Conservation (phyloP, 1,140 invertebrate species). For the Leptinotarsa defecta region DNA sequence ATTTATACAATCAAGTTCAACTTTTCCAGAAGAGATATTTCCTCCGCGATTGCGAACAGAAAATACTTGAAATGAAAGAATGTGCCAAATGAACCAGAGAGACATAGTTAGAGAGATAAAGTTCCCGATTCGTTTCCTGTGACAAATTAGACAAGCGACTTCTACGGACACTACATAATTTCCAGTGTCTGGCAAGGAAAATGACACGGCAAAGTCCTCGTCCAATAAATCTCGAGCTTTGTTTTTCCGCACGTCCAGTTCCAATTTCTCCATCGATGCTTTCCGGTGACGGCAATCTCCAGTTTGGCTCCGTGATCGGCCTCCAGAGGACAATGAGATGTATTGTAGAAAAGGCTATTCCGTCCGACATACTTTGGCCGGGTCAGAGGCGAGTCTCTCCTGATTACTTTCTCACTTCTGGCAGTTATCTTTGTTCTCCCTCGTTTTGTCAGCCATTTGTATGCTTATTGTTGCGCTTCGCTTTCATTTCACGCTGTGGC, state of each 20-base stretch:
- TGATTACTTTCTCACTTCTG: conserved; percentile 28
- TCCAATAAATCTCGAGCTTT: conserved; percentile 49
- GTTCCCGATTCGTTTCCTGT: conserved; percentile 10
- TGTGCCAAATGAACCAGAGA: conserved; percentile 4
- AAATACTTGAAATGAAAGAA: background rate
- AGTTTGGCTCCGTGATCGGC: conserved; percentile 45
- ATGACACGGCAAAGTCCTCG: conserved; percentile 38
- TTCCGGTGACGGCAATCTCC: conserved; percentile 39
- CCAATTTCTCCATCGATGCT: conserved; percentile 44
- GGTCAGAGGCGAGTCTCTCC: conserved; percentile 15
- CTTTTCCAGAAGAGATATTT: background rate
- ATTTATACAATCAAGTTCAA: conserved; percentile 10
- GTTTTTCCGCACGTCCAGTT: conserved; percentile 50
- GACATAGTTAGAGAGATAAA: conserved; percentile 2
- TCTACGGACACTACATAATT: conserved; percentile 41
- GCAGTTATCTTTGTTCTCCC: conserved; percentile 25
- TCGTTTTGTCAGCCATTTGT: conserved; percentile 31
- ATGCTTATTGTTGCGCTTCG: conserved; percentile 32
- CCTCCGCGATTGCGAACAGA: background rate
- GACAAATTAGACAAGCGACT: conserved; percentile 29
- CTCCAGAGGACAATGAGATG: conserved; percentile 43
- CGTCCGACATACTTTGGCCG: conserved; percentile 2
- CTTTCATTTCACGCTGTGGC: conserved; percentile 3
- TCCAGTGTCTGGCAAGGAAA: conserved; percentile 43
- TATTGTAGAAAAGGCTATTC: conserved; percentile 32